Evolutionary conservation across 2,113 vertebrate genomes (phyloP), one percentile per base, ranked within the genome.

Genomic region (Glareola pratincola): DNA sequence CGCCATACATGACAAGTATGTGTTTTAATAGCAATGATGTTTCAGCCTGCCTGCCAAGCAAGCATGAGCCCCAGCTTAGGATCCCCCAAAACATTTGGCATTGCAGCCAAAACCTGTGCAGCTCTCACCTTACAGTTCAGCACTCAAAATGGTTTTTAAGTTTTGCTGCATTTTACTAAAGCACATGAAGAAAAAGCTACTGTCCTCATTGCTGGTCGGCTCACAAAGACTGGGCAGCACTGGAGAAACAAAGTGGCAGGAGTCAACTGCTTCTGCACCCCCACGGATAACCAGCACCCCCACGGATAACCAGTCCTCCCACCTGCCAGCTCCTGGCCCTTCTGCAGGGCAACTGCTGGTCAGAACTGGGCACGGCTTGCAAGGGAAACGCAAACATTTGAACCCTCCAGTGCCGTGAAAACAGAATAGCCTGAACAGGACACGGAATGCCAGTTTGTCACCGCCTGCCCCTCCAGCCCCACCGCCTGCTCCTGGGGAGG

Each of bases 341-440:
- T 96, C 96, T 90, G 91, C 54, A 54, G 64, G 94, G 71, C 50
- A 67, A 50, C 12, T 36, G n/a, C 81, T 95, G 83, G 47, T 85
- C 62, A 68, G 45, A 94, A 85, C n/a, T 7, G 43, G 95, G 43
- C 75, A 68, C 34, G 72, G 85, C 73, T 94, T 37, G 12, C 71
- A 76, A 69, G 59, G 66, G 21, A 51, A 92, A 71, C 7, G n/a
- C 74, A 87, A 92, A 90, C 87, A 59, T 93, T 95, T 97, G 39
- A 94, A 86, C 13, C 32, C 26, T 92, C 71, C 76, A 85, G 71
- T 37, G 94, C 92, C 41, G 12, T 81, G 85, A 96, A 66, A 97
- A 77, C 88, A 92, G 88, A 94, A 92, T 21, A 77, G 90, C 84
- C 90, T 97, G 85, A 91, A 91, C 53, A 12, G 66, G 94, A 75